Evolutionary conservation across 2,888 invertebrate species (phyloP), one percentile per base, ranked within the genome.

Genomic region (Dinocampus coccinellae): DNA sequence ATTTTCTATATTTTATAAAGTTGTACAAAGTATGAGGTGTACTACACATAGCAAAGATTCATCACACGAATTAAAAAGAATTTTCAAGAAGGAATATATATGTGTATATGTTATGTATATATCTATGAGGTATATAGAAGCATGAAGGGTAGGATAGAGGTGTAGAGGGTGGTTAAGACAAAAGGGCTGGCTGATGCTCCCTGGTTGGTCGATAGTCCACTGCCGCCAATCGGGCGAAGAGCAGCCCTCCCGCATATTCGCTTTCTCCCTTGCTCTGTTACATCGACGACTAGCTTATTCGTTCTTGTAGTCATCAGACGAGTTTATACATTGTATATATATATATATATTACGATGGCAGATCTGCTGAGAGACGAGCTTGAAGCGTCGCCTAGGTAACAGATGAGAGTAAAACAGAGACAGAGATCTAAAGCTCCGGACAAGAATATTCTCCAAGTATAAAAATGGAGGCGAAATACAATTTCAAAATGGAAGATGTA

Each of bases 181-280:
- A 87, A 86, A 83, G 81, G 82, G 85, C 83, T 83, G 73, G 39
- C 69, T 68, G 34, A n/a, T 57, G 64, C 63, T 66, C n/a, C n/a
- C 81, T 82, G 86, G 85, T 84, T 87, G 87, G 87, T 87, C 87
- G 87, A 87, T 87, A 87, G 86, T 85, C 83, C 81, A 80, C 80
- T 77, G 81, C 83, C 86, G 84, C 87, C 87, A 87, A 87, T 87
- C 85, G 83, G 85, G 83, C 85, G 84, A 65, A 84, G 84, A 82
- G 78, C 79, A 75, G 69, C 75, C 74, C 77, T 77, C 75, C 24
- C 53, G 58, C 47, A 60, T 16, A 68, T 66, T 62, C 68, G 24
- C 52, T 68, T 68, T 58, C 70, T 65, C 62, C 52, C 69, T 69
- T 70, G 53, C 62, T 57, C 62, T 10, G 64, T 70, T 55, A 62